A percentile compares a stretch with the other conserved stretches of the same genome.
Conservation (phyloP, 2,797 vertebrate genomes). For the Coregonus suidteri region DNA sequence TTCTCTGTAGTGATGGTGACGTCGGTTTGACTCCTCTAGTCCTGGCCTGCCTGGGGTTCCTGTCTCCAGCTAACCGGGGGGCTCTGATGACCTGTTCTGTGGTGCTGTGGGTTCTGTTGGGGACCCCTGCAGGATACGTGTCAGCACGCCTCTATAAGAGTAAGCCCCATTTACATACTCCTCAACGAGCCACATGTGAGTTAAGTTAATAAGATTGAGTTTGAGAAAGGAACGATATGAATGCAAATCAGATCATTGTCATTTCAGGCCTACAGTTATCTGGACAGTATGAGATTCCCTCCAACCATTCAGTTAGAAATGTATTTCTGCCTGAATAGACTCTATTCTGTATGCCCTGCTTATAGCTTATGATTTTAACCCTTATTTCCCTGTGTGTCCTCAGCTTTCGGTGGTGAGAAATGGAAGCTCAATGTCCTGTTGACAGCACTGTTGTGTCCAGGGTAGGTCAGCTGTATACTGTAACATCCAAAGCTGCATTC, state of each 20-base stretch:
- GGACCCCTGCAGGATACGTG: conserved; percentile 87
- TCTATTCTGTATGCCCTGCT: not conserved
- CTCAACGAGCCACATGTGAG: too few species aligned
- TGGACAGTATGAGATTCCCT: not conserved
- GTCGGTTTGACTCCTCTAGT: conserved; percentile 69
- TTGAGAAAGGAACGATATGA: not conserved
- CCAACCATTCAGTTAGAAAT: not conserved
- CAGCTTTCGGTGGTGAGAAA: conserved; percentile 89
- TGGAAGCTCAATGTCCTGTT: conserved; percentile 92
- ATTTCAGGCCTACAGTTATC: not conserved
- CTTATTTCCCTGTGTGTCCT: conserved; percentile 39
- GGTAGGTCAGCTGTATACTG: conserved; percentile 71
- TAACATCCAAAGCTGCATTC: not conserved
- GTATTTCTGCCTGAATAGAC: not conserved
- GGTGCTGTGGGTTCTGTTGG: conserved; percentile 88
- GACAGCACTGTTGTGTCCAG: conserved; percentile 87
- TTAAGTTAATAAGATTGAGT: not conserved
- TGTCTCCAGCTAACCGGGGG: conserved; percentile 91
- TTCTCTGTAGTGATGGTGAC: not conserved
- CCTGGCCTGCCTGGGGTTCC: conserved; percentile 96
- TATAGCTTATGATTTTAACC: not conserved
- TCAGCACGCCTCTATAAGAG: conserved; percentile 90
- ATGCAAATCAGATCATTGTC: not conserved
- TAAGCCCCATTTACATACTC: conserved; percentile 61
- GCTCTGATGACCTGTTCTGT: conserved; percentile 89